Conservation (phyloP, 2,888 invertebrate species). For the Nezara viridula region DNA sequence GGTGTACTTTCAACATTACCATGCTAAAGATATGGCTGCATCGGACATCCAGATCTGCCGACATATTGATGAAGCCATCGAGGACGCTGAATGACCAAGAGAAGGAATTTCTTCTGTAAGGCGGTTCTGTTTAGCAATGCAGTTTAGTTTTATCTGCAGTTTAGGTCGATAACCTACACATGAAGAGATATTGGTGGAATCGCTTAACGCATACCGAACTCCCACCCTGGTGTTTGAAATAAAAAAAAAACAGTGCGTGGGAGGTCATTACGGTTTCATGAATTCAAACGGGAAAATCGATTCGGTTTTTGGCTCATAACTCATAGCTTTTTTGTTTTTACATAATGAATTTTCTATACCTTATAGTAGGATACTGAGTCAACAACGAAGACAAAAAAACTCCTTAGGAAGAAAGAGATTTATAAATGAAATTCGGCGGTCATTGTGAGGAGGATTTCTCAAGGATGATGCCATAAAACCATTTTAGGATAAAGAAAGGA, state of each 20-base stretch:
- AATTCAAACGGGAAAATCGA: conserved; percentile 23
- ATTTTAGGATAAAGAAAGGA: no score
- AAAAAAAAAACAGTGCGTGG: not conserved
- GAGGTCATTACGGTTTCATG: conserved; percentile 36
- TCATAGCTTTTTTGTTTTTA: not conserved
- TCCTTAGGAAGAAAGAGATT: not conserved
- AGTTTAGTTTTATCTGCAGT: not conserved
- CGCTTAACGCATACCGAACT: not conserved
- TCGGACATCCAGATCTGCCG: not conserved
- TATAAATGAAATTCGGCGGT: not conserved
- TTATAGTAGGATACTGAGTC: not conserved
- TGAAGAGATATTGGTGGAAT: not conserved
- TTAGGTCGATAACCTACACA: not conserved
- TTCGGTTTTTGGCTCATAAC: not conserved
- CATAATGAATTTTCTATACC: not conserved
- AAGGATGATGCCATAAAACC: no score
- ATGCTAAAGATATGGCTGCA: not conserved
- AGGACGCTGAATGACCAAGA: not conserved
- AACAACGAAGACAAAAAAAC: not conserved
- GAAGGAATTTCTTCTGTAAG: not conserved
- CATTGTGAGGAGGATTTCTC: no score
- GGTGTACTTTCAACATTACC: not conserved
- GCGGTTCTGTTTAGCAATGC: not conserved
- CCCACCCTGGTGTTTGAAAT: not conserved
- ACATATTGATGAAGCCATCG: conserved; percentile 17